These are phyloP conservation scores for Scalopus aquaticus DNA, from an alignment of 2,113 vertebrate species.

Conservation along the genomic window DNA sequence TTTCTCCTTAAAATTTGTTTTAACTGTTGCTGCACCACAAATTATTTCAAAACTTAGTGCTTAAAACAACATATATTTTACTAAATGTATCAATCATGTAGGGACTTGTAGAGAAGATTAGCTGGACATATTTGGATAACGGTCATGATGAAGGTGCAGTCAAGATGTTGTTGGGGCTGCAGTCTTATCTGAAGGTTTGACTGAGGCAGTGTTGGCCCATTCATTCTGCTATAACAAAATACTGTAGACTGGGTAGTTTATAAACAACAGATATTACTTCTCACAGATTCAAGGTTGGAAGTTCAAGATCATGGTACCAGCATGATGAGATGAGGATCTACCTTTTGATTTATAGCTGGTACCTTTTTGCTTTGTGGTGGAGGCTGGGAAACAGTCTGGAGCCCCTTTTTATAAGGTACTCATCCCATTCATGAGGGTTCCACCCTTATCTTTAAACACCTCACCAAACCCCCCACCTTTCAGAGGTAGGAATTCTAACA, in stretches of 20 bases:
- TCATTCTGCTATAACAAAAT: background rate
- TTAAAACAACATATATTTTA: background rate
- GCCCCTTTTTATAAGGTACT: background rate
- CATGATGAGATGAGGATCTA: background rate
- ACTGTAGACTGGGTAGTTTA: background rate
- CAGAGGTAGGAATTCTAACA: background rate
- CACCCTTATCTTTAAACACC: background rate
- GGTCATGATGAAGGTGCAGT: background rate
- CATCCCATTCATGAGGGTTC: background rate
- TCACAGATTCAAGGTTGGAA: background rate
- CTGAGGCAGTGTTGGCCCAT: background rate
- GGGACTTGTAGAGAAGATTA: background rate
- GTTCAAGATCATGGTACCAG: background rate
- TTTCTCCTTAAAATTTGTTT: background rate
- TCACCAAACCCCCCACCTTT: background rate
- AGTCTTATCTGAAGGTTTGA: background rate
- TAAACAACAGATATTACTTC: background rate
- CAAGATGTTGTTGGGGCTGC: background rate
- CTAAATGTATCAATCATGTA: background rate
- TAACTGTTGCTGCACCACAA: background rate
- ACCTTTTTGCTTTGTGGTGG: background rate
- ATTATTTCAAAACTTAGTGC: background rate
- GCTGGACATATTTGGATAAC: background rate
- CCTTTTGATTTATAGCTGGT: background rate
- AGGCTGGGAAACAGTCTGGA: background rate